Evolutionary conservation across 1,140 invertebrate species (phyloP).

Genomic region (Heliconius eleuchia): DNA sequence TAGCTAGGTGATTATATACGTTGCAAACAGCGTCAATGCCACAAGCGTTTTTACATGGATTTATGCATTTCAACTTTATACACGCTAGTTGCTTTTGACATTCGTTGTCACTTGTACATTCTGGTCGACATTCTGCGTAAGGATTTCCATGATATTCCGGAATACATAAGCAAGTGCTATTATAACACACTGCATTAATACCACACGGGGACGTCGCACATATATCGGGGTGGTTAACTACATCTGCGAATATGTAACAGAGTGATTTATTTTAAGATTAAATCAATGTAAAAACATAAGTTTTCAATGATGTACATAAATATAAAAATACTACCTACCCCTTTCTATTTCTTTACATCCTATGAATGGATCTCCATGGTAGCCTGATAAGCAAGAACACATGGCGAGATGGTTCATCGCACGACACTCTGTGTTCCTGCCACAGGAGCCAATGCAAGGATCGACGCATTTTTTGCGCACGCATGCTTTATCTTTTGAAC

Average conservation of each 20-base stretch:
- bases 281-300: neutral
- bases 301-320: neutral
- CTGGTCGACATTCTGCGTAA: constrained; percentile 85
- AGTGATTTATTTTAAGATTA: neutral
- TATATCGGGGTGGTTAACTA: constrained; percentile 58
- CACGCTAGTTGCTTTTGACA: constrained; percentile 91
- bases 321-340: constrained; percentile 83
- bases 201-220: constrained; percentile 89
- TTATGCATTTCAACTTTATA: constrained; percentile 90
- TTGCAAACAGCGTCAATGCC: constrained; percentile 83
- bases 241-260: neutral
- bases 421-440: constrained; percentile 81
- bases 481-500: constrained; percentile 84
- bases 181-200: constrained; percentile 86
- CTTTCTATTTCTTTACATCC: constrained; percentile 82
- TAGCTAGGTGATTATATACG: constrained; percentile 85
- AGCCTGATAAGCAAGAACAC: constrained; percentile 83
- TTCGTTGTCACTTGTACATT: constrained; percentile 87
- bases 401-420: constrained; percentile 85
- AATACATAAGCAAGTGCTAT: constrained; percentile 85
- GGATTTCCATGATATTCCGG: constrained; percentile 83
- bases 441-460: constrained; percentile 87
- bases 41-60: constrained; percentile 89
- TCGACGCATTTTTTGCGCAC: constrained; percentile 85
- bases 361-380: constrained; percentile 85